Conservation (phyloP, 2,797 vertebrate genomes). For the Distichodus sexfasciatus region DNA sequence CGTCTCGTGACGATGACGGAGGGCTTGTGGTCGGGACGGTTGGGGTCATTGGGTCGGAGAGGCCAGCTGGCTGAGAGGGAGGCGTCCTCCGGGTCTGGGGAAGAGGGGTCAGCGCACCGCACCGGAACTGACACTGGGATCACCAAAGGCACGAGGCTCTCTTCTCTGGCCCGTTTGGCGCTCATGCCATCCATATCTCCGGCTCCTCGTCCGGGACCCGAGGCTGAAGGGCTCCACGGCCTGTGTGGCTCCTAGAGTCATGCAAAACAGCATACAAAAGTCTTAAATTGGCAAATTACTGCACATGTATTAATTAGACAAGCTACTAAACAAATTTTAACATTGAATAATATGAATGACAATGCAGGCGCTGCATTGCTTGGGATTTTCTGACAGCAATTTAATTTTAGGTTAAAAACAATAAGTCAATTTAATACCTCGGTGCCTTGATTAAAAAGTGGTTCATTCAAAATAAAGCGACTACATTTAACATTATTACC, state of each 20-base stretch:
- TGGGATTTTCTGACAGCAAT: no score
- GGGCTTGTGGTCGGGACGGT: conserved; percentile 79
- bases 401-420: no score
- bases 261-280: conserved; percentile 10
- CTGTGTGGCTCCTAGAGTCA: conserved; percentile 65
- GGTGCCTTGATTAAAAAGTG: no score
- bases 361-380: no score
- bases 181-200: conserved; percentile 62
- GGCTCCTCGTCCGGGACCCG: conserved; percentile 41
- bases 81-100: conserved; percentile 69
- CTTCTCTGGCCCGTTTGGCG: conserved; percentile 80
- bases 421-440: no score
- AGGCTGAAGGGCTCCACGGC: conserved; percentile 67
- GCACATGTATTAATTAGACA: background rate
- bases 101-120: conserved; percentile 73
- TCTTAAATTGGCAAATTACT: no score
- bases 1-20: conserved; percentile 93
- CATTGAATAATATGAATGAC: no score
- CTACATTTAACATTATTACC: no score
- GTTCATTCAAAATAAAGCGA: no score
- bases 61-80: conserved; percentile 70
- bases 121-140: conserved; percentile 97
- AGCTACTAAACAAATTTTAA: no score
- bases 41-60: conserved; percentile 65
- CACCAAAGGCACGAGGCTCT: conserved; percentile 87